Base-by-base conservation (phyloP, 2,888 invertebrate genomes). In the Machimus atricapillus region DNA sequence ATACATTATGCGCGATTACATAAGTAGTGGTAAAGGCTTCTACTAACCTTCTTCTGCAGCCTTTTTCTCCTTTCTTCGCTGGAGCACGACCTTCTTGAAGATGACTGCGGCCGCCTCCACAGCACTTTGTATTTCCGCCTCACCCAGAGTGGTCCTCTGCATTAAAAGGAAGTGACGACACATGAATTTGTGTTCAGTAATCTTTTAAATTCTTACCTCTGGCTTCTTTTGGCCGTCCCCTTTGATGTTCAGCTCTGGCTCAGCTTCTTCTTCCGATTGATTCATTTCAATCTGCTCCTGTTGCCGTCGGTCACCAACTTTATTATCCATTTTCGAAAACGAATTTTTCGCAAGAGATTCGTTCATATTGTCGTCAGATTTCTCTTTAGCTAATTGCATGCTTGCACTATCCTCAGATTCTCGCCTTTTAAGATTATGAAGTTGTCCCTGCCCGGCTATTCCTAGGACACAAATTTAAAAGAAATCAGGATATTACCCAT, bases 61-160 rank as follows among this genome's bases (percentile, higher is more conserved):
- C 89, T 92, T 91, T 86, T 90, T 90, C 88, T 91, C 91, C 88
- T 91, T 90, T 34, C 92, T 91, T 0, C 92, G 90, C 89, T 92
- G 92, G 46, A 92, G 89, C 3, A 92, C 92, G 3, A 92, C 92
- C 88, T 92, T 92, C 89, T 92, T 92, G 87, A 92, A 92, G 78
- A 92, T 90, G 40, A 92, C 92, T 37, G 92, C 92, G 1, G 92
- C 92, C 4, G 92, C 92, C 87, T 92, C 92, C 73, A 92, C 92
- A 87, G 92, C 92, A 91, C 91, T 92, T 88, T 92, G 92, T 73
- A 92, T 91, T 90, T 92, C 92, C 87, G 92, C 92, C 87, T 92
- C 92, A 19, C 92, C 92, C 88, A 92, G 87, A 12, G 92, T 92
- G 88, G 91, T 92, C 88, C 92, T 92, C 88, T 92, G 92, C 89